These are phyloP conservation scores for Tauraco erythrolophus DNA, from an alignment of 2,113 vertebrate species.

Conservation along the genomic window DNA sequence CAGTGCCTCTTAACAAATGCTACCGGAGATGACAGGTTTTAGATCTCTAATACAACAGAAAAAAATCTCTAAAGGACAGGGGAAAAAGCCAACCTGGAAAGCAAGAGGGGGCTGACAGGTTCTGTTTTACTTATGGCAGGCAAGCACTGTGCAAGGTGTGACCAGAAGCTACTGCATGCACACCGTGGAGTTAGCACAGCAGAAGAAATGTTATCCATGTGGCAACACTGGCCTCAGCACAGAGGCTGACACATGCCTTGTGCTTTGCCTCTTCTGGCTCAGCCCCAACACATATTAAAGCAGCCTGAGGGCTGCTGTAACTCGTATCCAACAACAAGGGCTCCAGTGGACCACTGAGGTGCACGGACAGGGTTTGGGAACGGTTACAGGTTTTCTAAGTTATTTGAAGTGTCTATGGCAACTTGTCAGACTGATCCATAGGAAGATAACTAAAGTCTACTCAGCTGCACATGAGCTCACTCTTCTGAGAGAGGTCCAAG, in stretches of 20 bases:
- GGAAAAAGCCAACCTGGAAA: not conserved
- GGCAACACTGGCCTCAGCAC: not conserved
- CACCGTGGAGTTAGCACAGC: not conserved
- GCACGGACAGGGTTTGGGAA: not conserved
- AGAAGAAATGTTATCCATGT: not conserved
- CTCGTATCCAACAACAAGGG: not conserved
- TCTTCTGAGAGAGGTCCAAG: not conserved
- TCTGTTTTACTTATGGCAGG: not conserved
- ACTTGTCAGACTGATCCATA: not conserved
- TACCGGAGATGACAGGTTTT: not conserved
- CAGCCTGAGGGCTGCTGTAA: not conserved
- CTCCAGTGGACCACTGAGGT: not conserved
- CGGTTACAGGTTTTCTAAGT: not conserved
- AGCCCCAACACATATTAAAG: not conserved
- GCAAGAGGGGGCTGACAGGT: not conserved
- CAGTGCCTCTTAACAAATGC: not conserved
- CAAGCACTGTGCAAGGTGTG: not conserved
- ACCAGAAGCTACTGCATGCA: not conserved
- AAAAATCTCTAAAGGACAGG: not conserved
- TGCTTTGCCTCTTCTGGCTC: not conserved
- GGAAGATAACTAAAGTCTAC: not conserved
- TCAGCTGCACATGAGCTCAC: conserved; percentile 33
- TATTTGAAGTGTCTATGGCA: not conserved
- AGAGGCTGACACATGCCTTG: not conserved
- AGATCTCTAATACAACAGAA: not conserved